Percentiles rank a stretch among this genome's conserved stretches.
Evolutionary conservation across 2,797 vertebrate genomes (phyloP).

Genomic region (Chrysocyon brachyurus): DNA sequence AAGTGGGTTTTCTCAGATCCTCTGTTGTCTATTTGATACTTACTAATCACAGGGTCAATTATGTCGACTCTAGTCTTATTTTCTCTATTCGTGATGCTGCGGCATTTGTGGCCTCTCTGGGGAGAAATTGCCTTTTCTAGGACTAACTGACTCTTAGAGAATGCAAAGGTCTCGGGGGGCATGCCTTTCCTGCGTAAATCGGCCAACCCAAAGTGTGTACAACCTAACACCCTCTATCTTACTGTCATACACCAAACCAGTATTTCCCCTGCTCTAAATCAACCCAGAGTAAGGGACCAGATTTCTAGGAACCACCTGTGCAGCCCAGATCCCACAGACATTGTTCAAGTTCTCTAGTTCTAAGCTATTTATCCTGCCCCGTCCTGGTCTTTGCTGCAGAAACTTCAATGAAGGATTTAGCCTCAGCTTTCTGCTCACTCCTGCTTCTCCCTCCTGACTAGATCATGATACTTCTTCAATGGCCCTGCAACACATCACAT

Average conservation of each 20-base stretch:
- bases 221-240: not conserved
- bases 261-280: not conserved
- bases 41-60: not conserved
- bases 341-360: not conserved
- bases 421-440: not conserved
- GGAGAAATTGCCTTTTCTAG: not conserved
- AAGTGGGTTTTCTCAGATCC: not conserved
- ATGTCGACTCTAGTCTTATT: not conserved
- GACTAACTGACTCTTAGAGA: not conserved
- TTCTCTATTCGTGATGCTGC: not conserved
- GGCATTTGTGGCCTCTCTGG: not conserved
- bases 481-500: accelerated
- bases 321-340: too few species aligned
- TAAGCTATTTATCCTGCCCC: not conserved
- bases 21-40: not conserved
- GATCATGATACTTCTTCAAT: accelerated
- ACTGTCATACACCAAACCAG: not conserved
- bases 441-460: not conserved
- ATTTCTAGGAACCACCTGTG: not conserved
- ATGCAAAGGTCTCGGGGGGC: not conserved
- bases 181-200: not conserved
- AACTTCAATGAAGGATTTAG: not conserved
- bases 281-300: not conserved
- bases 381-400: not conserved
- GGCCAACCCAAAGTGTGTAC: not conserved